A percentile compares a stretch with the other conserved stretches of the same genome.
These are phyloP conservation scores for Anticlea derivata DNA, from an alignment of 2,888 invertebrate genomes.

Conservation along the genomic window DNA sequence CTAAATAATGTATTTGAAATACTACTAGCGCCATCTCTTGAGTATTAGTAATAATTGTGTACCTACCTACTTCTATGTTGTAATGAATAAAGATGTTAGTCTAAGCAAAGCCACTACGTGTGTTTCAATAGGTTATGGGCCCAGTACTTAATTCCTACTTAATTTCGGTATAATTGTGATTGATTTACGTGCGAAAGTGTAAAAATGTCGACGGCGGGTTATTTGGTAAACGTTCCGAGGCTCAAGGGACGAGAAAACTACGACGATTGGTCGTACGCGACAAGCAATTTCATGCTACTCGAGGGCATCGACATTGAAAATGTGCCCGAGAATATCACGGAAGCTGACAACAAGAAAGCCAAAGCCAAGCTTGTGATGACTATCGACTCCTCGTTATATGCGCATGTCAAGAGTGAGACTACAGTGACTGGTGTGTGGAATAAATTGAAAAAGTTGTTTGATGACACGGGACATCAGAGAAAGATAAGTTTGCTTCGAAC, in stretches of 20 bases:
- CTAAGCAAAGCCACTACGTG: too few species aligned
- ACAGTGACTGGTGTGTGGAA: conserved; percentile 1
- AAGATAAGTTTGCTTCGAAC: conserved; percentile 29
- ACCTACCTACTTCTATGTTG: too few species aligned
- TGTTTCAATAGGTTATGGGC: too few species aligned
- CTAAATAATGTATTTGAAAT: too few species aligned
- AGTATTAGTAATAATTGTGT: too few species aligned
- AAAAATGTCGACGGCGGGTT: neutral
- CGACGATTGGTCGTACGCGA: conserved; percentile 13
- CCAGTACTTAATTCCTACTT: too few species aligned
- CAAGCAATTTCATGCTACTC: conserved; percentile 7
- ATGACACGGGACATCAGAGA: conserved; percentile 32
- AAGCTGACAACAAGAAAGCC: neutral
- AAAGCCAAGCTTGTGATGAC: conserved; percentile 6
- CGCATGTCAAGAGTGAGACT: neutral
- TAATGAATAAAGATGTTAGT: too few species aligned
- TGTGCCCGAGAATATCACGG: neutral
- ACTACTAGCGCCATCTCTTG: too few species aligned
- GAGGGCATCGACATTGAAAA: neutral
- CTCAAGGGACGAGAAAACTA: conserved; percentile 13
- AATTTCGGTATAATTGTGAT: too few species aligned
- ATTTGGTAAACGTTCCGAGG: conserved; percentile 2
- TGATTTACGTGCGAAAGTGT: too few species aligned
- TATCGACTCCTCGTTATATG: conserved; percentile 1
- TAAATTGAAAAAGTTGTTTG: conserved; percentile 5